These are phyloP conservation scores for Limnephilus lunatus DNA, from an alignment of 2,888 invertebrate species.

Conservation along the genomic window DNA sequence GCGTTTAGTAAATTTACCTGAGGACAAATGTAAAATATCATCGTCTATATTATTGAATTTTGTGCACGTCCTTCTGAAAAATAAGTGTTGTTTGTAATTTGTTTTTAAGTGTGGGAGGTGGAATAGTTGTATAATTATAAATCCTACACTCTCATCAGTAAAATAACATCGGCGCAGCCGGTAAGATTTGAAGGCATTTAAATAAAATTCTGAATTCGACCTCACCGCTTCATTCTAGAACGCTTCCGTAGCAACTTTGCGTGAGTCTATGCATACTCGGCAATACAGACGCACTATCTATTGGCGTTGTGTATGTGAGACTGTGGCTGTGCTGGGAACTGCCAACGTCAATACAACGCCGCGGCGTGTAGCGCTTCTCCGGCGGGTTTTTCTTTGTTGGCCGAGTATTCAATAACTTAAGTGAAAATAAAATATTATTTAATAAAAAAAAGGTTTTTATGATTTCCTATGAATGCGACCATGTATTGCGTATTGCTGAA, in stretches of 20 bases:
- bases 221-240: background rate
- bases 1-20: no score
- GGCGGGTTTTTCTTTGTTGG: constrained; percentile 18
- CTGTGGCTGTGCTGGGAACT: constrained; percentile 23
- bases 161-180: no score
- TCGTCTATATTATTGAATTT: no score
- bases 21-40: no score
- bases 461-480: background rate
- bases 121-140: no score
- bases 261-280: background rate
- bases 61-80: no score
- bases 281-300: background rate
- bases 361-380: constrained; percentile 19
- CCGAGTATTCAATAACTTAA: background rate
- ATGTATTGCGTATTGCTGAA: background rate
- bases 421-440: background rate
- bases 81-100: no score
- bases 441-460: background rate
- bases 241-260: background rate
- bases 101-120: no score
- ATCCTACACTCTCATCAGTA: no score
- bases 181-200: background rate
- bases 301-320: background rate
- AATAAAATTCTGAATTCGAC: background rate
- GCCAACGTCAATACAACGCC: constrained; percentile 36